phyloP scores from a whole-genome alignment of 37 sponge, comb jelly and placozoan species.

The Aplysina aerophoba region DNA sequence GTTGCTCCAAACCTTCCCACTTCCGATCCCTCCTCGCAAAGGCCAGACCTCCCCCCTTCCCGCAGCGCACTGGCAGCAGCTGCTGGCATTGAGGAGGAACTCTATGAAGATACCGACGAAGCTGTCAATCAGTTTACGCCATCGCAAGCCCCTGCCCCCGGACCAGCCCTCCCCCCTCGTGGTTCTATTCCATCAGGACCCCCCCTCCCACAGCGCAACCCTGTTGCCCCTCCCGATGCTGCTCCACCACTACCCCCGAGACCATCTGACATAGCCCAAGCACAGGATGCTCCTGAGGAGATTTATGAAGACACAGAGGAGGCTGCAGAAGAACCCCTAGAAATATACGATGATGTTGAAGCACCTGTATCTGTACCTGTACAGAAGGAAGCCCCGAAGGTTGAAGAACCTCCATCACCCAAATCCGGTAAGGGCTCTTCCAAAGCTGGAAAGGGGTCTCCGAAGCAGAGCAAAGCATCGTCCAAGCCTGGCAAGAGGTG shows the following conservation, averaged over 20 bases:
- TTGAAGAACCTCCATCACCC: too few relatives aligned
- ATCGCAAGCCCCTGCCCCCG: not conserved
- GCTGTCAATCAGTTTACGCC: not conserved
- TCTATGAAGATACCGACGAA: slow-evolving; percentile 31
- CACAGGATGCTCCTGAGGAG: not conserved
- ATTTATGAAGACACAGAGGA: slow-evolving; percentile 30
- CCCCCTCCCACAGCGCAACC: slow-evolving; percentile 18
- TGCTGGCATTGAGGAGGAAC: slow-evolving; percentile 20
- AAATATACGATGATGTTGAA: slow-evolving; percentile 32
- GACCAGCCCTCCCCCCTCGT: not conserved
- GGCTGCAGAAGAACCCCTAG: not conserved
- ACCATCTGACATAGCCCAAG: not conserved
- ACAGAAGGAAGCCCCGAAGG: not conserved
- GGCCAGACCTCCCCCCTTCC: slow-evolving; percentile 3
- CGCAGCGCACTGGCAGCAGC: not conserved
- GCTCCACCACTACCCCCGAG: not conserved
- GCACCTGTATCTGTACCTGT: not conserved
- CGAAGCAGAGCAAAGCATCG: too few relatives aligned
- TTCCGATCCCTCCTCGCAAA: slow-evolving; percentile 15
- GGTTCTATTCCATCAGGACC: not conserved
- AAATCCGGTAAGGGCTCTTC: not conserved
- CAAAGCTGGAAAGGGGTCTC: not conserved
- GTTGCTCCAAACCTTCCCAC: not conserved
- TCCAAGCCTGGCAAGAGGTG: too few relatives aligned
- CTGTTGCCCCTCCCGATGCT: not conserved